Percentiles rank a stretch among this genome's conserved stretches.
These are phyloP conservation scores for Lepidochrysops patricia DNA, from an alignment of 2,888 invertebrate species.

Conservation along the genomic window DNA sequence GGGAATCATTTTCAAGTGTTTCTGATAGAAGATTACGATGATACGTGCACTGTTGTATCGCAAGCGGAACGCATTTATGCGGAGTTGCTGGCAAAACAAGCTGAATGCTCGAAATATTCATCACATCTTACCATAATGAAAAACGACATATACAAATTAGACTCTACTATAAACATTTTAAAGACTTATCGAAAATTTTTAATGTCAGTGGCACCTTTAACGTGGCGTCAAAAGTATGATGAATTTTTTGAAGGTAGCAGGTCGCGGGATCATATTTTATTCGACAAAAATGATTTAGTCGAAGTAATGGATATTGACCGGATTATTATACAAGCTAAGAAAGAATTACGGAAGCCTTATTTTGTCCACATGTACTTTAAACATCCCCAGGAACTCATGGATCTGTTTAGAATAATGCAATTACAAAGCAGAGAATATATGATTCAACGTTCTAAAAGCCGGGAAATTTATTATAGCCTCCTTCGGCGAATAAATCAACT, in stretches of 20 bases:
- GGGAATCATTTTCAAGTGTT: constrained; percentile 61
- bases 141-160: constrained; percentile 58
- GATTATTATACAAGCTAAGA: constrained; percentile 50
- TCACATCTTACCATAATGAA: constrained; percentile 49
- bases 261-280: constrained; percentile 56
- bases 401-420: constrained; percentile 61
- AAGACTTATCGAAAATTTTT: constrained; percentile 59
- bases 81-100: constrained; percentile 47
- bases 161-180: constrained; percentile 51
- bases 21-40: constrained; percentile 63
- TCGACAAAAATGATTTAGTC: constrained; percentile 55
- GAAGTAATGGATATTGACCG: constrained; percentile 56
- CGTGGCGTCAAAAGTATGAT: constrained; percentile 57
- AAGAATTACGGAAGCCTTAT: constrained; percentile 46
- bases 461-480: constrained; percentile 44
- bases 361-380: constrained; percentile 46
- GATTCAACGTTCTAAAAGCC: constrained; percentile 53
- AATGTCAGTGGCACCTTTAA: constrained; percentile 56
- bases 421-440: constrained; percentile 65
- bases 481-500: constrained; percentile 50
- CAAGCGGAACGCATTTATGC: constrained; percentile 47
- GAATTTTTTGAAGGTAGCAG: constrained; percentile 46
- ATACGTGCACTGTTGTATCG: constrained; percentile 48
- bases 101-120: constrained; percentile 50
- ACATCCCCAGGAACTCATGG: constrained; percentile 52